Evolutionary conservation across 2,888 invertebrate genomes (phyloP).

Genomic region (Idaea biselata): DNA sequence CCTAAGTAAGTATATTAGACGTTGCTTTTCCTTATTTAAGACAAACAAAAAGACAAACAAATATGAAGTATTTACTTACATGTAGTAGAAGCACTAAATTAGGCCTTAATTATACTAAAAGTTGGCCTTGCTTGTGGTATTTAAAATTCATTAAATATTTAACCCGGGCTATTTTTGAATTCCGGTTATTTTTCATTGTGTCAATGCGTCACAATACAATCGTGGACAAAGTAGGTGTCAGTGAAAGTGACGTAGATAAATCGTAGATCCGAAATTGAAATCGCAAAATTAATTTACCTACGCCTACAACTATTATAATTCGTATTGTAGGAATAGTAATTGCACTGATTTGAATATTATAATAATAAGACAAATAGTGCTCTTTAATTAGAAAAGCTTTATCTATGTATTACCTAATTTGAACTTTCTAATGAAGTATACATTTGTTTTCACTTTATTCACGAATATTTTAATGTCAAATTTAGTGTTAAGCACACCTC

Average conservation of each 20-base stretch:
- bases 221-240: background rate
- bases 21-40: background rate
- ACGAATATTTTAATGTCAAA: background rate
- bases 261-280: background rate
- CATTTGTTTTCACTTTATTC: background rate
- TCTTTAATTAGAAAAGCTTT: too few relatives aligned
- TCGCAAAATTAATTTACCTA: background rate
- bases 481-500: background rate
- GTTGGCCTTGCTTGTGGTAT: background rate
- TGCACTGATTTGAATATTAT: background rate
- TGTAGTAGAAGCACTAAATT: background rate
- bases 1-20: too few relatives aligned
- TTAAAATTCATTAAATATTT: background rate
- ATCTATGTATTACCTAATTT: too few relatives aligned
- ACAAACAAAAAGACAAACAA: background rate
- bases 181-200: background rate
- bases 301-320: background rate
- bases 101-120: background rate
- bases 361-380: too few relatives aligned
- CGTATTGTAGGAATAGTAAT: background rate
- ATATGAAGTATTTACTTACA: background rate
- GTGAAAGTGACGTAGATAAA: background rate
- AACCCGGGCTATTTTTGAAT: background rate
- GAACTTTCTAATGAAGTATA: background rate
- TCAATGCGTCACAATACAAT: background rate